Evolutionary conservation across 2,888 invertebrate genomes (phyloP).

Genomic region (Apamea sordens): DNA sequence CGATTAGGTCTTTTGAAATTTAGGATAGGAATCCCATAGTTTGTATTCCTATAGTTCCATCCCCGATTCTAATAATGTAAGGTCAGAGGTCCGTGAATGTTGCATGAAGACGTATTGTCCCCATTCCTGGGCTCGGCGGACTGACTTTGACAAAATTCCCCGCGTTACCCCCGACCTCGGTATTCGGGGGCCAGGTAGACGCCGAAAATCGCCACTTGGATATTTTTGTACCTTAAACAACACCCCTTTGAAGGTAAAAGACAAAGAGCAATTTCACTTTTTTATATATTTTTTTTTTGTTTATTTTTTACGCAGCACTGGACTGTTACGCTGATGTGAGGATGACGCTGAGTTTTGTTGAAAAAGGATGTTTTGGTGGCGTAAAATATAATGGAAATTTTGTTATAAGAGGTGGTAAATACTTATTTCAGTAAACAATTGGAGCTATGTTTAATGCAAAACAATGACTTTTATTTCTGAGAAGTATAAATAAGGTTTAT

Average conservation of each 20-base stretch:
- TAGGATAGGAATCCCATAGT: constrained; percentile 78
- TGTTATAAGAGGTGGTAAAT: background rate
- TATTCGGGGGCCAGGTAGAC: constrained; percentile 64
- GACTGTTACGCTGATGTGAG: constrained; percentile 47
- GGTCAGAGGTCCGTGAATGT: constrained; percentile 81
- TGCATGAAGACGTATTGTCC: constrained; percentile 85
- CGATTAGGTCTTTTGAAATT: constrained; percentile 62
- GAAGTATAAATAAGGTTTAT: background rate
- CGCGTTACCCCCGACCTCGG: constrained; percentile 56
- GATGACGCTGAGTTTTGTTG: constrained; percentile 20
- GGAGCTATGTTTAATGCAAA: background rate
- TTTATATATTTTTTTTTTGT: constrained; percentile 43
- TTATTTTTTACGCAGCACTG: constrained; percentile 49
- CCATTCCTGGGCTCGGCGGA: constrained; percentile 76
- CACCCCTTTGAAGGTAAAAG: constrained; percentile 59
- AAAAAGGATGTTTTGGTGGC: constrained; percentile 10
- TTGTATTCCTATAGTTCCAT: constrained; percentile 74
- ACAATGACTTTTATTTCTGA: background rate
- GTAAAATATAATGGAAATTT: constrained; percentile 13
- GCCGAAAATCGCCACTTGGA: constrained; percentile 63
- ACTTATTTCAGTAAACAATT: background rate
- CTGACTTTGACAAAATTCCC: constrained; percentile 86
- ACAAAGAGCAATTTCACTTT: constrained; percentile 60
- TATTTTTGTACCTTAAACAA: constrained; percentile 58
- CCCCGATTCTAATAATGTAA: constrained; percentile 80